Base-by-base conservation (phyloP, 2,888 invertebrate species). In the Himalopsyche japonica region DNA sequence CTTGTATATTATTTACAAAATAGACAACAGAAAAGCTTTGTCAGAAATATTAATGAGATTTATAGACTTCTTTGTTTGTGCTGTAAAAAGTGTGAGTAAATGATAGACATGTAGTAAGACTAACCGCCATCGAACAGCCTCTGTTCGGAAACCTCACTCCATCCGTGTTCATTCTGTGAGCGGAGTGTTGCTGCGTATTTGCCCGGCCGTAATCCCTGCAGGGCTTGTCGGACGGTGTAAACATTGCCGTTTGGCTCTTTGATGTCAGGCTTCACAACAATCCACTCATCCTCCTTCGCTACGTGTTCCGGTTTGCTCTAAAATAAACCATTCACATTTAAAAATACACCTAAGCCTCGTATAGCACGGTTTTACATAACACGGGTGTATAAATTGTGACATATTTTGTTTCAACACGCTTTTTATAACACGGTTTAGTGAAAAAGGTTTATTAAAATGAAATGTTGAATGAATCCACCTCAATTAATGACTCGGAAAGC, bases 151-250 rank as follows among this genome's bases (percentile, higher is more conserved):
- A 88, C 89, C 8, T 90, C 89, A 2, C 92, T 91, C 92, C 91
- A 92, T 3, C 92, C 92, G 86, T 91, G 90, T 1, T 87, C 85
- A 87, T 92, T 93, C 85, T 88, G 88, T 0, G 92, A 90, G 80
- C 90, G 88, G 6, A 91, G 87, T 70, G 89, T 89, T 1, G 90
- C 91, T 86, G 92, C 91, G 87, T 92, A 93, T 18, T 89, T 89
- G 20, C 91, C 91, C 34, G 90, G 89, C 32, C 88, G 89, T 81
- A 92, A 88, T 84, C 89, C 89, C 80, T 88, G 88, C 27, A 93
- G 87, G 1, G 89, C 89, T 85, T 91, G 89, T 77, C 89, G 89
- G 15, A 92, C 89, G 0, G 88, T 88, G 88, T 91, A 91, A 5
- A 90, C 87, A 83, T 89, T 89, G 20, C 89, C 88, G 5, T 88